phyloP scores from a whole-genome alignment of 2,888 invertebrate genomes.

The Ferdinandea cuprea region DNA sequence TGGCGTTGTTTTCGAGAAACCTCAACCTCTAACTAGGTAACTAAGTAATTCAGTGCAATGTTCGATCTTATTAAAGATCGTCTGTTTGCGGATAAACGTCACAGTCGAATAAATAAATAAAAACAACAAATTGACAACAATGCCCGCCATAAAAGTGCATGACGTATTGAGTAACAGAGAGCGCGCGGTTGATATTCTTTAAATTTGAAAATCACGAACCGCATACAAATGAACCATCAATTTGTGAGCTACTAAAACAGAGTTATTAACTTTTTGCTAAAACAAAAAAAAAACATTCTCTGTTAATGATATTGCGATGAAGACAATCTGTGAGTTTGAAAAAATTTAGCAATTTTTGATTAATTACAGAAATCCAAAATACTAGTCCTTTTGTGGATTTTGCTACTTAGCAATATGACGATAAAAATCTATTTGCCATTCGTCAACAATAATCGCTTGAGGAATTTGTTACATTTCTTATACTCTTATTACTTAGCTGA shows the following conservation, averaged over 20 bases:
- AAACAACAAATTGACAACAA: background rate
- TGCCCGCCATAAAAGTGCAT: background rate
- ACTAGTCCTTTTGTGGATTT: conserved; percentile 2
- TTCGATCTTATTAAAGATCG: background rate
- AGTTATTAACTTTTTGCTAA: background rate
- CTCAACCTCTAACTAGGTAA: too few species aligned
- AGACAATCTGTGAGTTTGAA: too few species aligned
- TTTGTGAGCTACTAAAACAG: background rate
- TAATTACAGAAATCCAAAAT: too few species aligned
- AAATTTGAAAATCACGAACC: conserved; percentile 21
- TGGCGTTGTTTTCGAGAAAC: too few species aligned
- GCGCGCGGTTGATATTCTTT: conserved; percentile 12
- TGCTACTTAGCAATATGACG: conserved; percentile 17
- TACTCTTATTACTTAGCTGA: background rate
- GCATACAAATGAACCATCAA: conserved; percentile 31
- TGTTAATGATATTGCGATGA: background rate
- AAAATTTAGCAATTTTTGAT: too few species aligned
- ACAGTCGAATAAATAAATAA: conserved; percentile 1
- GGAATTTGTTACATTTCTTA: conserved; percentile 9
- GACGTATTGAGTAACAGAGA: background rate
- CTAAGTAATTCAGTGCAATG: too few species aligned
- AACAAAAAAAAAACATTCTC: background rate
- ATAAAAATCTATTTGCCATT: conserved; percentile 20
- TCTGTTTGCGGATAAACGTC: conserved; percentile 8
- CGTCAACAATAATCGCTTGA: background rate